These are phyloP conservation scores for Chelonus formosanus DNA, from an alignment of 2,888 invertebrate species.

Conservation along the genomic window DNA sequence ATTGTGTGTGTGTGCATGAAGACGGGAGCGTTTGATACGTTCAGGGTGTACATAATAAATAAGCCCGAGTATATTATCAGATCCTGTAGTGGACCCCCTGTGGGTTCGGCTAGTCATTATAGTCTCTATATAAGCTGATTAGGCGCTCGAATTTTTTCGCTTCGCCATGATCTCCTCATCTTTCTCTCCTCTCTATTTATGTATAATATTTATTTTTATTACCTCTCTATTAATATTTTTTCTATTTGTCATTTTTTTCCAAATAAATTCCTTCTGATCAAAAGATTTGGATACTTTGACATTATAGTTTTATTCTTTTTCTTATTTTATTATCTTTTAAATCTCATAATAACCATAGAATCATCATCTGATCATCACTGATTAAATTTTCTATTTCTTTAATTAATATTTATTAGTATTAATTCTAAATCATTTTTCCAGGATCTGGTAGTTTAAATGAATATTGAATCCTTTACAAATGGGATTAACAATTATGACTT, in stretches of 20 bases:
- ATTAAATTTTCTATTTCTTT: too few relatives aligned
- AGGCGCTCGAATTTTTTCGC: conserved; percentile 62
- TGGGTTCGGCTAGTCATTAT: conserved; percentile 52
- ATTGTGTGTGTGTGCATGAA: conserved; percentile 42
- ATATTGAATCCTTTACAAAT: neutral
- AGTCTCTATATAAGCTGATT: conserved; percentile 60
- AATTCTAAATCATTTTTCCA: too few relatives aligned
- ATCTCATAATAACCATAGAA: too few relatives aligned
- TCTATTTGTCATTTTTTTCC: neutral
- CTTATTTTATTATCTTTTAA: too few relatives aligned
- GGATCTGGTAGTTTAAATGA: too few relatives aligned
- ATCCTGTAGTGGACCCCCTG: conserved; percentile 54
- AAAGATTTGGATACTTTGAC: too few relatives aligned
- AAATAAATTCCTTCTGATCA: neutral
- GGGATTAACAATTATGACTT: conserved; percentile 13
- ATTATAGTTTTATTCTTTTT: too few relatives aligned
- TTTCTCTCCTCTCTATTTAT: too few relatives aligned
- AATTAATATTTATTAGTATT: too few relatives aligned
- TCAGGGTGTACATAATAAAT: conserved; percentile 56
- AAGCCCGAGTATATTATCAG: conserved; percentile 57
- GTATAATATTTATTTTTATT: too few relatives aligned
- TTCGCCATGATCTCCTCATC: conserved; percentile 55
- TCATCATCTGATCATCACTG: too few relatives aligned
- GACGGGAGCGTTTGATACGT: conserved; percentile 35
- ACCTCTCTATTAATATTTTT: neutral